phyloP scores from a whole-genome alignment of 2,113 vertebrate genomes.

The Grus americana region DNA sequence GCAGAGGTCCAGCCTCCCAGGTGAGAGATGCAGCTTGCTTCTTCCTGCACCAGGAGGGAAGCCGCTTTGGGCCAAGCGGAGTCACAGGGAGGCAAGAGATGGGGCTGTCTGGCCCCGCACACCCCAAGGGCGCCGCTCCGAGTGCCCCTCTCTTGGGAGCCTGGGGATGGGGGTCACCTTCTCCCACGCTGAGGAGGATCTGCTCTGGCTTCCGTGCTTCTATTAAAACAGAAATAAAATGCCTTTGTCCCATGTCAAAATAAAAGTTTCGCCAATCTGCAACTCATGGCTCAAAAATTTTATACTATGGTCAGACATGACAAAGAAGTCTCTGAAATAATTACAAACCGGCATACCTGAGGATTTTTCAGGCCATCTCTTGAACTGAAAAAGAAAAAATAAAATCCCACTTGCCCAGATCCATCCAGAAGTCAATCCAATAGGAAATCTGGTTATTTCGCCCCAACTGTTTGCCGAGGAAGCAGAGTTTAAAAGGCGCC shows the following conservation, averaged over 20 bases:
- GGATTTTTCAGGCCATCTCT: not conserved
- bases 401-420: not conserved
- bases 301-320: not conserved
- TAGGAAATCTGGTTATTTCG: not conserved
- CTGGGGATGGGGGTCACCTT: not conserved
- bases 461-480: not conserved
- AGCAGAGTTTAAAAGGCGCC: not conserved
- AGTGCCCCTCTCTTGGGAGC: not conserved
- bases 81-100: fast-evolving
- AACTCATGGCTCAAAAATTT: not conserved
- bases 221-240: not conserved
- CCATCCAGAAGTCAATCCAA: not conserved
- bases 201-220: not conserved
- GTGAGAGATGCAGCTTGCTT: not conserved
- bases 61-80: not conserved
- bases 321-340: not conserved
- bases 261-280: not conserved
- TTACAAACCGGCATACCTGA: fast-evolving
- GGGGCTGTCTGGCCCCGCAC: fast-evolving
- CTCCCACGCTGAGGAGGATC: fast-evolving
- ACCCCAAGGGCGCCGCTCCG: fast-evolving
- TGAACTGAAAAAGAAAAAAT: not conserved
- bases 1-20: not conserved
- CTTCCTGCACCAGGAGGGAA: not conserved
- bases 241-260: not conserved